Percentiles rank a stretch among this genome's conserved stretches.
Evolutionary conservation across 2,888 invertebrate genomes (phyloP).

Genomic region (Unio delphinus): DNA sequence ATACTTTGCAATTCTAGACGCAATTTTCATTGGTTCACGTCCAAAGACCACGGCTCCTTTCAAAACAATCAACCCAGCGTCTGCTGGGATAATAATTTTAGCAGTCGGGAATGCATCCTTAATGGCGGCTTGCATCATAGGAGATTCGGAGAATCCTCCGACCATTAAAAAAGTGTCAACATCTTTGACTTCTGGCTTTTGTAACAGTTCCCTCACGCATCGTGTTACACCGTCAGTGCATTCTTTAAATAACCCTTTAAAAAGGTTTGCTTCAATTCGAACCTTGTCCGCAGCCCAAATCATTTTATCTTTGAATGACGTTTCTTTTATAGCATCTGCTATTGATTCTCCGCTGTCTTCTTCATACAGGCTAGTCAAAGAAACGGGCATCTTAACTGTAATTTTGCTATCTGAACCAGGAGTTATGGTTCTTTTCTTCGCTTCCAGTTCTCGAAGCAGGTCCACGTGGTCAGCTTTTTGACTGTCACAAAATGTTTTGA

Average conservation of each 20-base stretch:
- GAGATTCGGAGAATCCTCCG: constrained; percentile 27
- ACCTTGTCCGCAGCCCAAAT: constrained; percentile 13
- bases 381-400: constrained; percentile 14
- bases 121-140: constrained; percentile 12
- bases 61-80: constrained; percentile 21
- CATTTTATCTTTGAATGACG: constrained; percentile 10
- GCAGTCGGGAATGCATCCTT: constrained; percentile 12
- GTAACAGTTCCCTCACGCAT: constrained; percentile 11
- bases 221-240: constrained; percentile 8
- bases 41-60: constrained; percentile 29
- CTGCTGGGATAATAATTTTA: constrained; percentile 18
- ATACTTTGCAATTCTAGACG: constrained; percentile 13
- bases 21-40: constrained; percentile 13
- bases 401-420: neutral
- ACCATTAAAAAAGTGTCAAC: constrained; percentile 22
- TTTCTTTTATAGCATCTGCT: constrained; percentile 7
- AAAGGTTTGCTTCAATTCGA: constrained; percentile 9
- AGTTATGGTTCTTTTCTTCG: neutral
- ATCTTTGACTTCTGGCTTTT: constrained; percentile 6
- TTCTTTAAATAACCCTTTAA: constrained; percentile 11
- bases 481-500: neutral
- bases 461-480: neutral
- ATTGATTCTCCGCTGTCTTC: constrained; percentile 14
- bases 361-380: constrained; percentile 14
- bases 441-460: neutral